These are phyloP conservation scores for Siniperca undulata DNA, from an alignment of 2,797 vertebrate species.

Conservation along the genomic window DNA sequence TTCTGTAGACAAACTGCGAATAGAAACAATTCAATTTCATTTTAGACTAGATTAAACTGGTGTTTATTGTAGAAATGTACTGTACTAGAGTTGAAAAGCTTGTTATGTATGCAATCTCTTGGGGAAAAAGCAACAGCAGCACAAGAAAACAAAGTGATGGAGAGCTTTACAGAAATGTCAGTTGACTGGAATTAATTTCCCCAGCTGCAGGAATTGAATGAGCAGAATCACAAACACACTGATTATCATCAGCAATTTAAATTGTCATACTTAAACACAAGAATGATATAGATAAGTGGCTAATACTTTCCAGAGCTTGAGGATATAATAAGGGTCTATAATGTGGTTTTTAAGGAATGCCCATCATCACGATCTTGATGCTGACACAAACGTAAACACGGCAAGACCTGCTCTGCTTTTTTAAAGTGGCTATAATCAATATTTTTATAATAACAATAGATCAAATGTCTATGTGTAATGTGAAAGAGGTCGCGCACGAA, in stretches of 20 bases:
- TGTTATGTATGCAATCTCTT: conserved; percentile 50
- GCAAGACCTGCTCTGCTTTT: not conserved
- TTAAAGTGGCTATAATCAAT: not conserved
- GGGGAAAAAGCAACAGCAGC: conserved; percentile 38
- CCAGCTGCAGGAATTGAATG: conserved; percentile 52
- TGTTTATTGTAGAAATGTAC: conserved; percentile 48
- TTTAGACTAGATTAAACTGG: conserved; percentile 50
- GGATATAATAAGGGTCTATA: conserved; percentile 6
- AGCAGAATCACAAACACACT: conserved; percentile 47
- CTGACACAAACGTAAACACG: not conserved
- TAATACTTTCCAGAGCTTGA: conserved; percentile 27
- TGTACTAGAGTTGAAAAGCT: conserved; percentile 37
- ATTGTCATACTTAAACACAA: conserved; percentile 42
- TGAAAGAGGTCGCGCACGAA: not conserved
- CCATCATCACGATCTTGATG: not conserved
- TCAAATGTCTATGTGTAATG: not conserved
- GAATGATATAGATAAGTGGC: conserved; percentile 46
- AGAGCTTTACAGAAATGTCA: conserved; percentile 61
- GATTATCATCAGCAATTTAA: conserved; percentile 56
- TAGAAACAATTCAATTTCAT: conserved; percentile 46
- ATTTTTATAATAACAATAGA: not conserved
- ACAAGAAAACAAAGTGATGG: conserved; percentile 53
- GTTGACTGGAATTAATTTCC: conserved; percentile 66
- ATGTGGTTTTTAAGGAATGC: conserved; percentile 8
- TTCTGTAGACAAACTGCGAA: conserved; percentile 31